Evolutionary conservation across 64 coral and sea anemone species (phyloP), one percentile per base, ranked within the genome.

Genomic region (Anthopleura sola): DNA sequence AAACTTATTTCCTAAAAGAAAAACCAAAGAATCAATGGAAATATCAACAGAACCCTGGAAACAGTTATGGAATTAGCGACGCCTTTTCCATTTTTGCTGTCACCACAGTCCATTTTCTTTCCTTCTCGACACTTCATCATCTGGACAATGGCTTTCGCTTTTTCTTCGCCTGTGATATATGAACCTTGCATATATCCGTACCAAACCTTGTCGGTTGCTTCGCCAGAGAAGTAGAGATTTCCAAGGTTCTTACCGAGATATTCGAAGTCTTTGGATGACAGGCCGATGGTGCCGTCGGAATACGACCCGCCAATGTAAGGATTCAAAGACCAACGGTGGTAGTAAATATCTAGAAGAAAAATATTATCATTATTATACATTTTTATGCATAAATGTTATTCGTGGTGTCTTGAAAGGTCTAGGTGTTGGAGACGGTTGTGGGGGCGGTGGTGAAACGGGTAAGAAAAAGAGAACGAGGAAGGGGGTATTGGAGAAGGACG

Each of bases 111-210:
- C 1, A 12, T 71, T 34, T 32, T 71, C 13, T 29, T 29, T 32
- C 5, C 66, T 78, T 79, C 76, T 37, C 47, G 37, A 13, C 85
- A 69, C 37, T 57, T 77, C 15, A 55, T 76, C 28, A 34, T 55
- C 7, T 21, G 49, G 69, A 33, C 69, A 36, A 86, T 86, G 7
- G 47, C n/a, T 38, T 82, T 88, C 1, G 86, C 88, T 84, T 83
- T 49, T 8, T 84, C 14, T 28, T 57, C 60, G 7, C 88, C 88
- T 4, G 60, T 90, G 16, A 90, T 15, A 47, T 90, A 84, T 18
- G 88, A 79, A 4, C 88, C 81, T 38, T 90, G 88, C 88, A 90
- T 76, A 40, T 84, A 90, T 19, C 88, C 81, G 37, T 26, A 29
- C 88, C 88, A 90, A 6, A 75, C 88, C 5, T 83, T 47, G 31